phyloP scores from a whole-genome alignment of 2,888 invertebrate genomes.

The Monoplex corrugatus region DNA sequence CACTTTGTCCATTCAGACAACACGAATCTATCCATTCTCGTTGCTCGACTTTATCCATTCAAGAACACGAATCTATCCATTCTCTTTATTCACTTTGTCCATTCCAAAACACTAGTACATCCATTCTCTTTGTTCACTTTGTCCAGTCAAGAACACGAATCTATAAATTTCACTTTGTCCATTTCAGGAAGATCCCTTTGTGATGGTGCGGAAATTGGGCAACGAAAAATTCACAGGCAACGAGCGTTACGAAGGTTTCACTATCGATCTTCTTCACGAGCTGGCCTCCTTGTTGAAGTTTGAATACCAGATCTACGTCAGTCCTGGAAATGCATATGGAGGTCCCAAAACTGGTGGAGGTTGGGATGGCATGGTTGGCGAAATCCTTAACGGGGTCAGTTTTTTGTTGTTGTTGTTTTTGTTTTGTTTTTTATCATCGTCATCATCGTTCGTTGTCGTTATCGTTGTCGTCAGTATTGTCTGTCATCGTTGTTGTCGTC shows the following conservation, averaged over 20 bases:
- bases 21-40: too few relatives aligned
- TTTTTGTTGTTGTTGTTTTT: not conserved
- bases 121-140: too few relatives aligned
- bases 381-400: conserved; percentile 68
- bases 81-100: too few relatives aligned
- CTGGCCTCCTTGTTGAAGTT: conserved; percentile 66
- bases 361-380: conserved; percentile 74
- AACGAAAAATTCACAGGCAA: conserved; percentile 55
- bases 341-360: conserved; percentile 41
- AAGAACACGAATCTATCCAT: too few relatives aligned
- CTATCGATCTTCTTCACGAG: conserved; percentile 69
- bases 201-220: conserved; percentile 61
- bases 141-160: too few relatives aligned
- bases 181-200: conserved; percentile 73
- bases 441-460: too few relatives aligned
- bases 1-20: too few relatives aligned
- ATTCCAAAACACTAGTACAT: too few relatives aligned
- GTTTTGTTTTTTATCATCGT: not conserved
- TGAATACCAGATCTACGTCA: conserved; percentile 66
- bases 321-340: conserved; percentile 67
- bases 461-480: too few relatives aligned
- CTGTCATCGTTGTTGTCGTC: too few relatives aligned
- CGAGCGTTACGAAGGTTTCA: conserved; percentile 70
- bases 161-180: not conserved
- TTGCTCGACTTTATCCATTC: too few relatives aligned